These are phyloP conservation scores for Hippocampus barbouri DNA, from an alignment of 2,113 vertebrate species.

Conservation along the genomic window DNA sequence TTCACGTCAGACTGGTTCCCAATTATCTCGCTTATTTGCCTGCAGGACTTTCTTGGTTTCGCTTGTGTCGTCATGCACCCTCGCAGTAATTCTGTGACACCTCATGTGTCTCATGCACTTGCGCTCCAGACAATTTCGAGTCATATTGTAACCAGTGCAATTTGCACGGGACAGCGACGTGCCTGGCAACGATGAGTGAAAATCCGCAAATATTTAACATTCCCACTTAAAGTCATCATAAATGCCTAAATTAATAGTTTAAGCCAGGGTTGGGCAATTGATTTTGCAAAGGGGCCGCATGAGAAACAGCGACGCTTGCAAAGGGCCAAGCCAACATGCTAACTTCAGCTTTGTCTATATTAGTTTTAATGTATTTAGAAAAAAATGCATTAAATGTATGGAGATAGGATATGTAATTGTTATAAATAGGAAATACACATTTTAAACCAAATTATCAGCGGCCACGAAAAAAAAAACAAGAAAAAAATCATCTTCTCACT, in stretches of 20 bases:
- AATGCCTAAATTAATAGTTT: no score
- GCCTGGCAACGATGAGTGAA: not conserved
- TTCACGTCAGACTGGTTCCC: not conserved
- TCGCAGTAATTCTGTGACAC: not conserved
- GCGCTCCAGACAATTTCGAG: not conserved
- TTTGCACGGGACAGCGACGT: no score
- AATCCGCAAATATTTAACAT: not conserved
- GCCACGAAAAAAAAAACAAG: no score
- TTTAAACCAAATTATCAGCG: no score
- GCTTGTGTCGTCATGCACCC: not conserved
- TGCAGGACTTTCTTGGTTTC: not conserved
- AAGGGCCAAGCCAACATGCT: no score
- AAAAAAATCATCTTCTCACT: no score
- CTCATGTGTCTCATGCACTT: not conserved
- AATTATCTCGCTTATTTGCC: not conserved
- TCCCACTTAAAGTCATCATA: not conserved
- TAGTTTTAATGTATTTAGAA: no score
- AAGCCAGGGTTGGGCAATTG: not conserved
- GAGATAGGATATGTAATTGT: no score
- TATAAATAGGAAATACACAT: no score
- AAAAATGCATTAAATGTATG: no score
- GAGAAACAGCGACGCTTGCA: no score
- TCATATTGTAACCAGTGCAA: not conserved
- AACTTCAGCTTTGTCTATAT: no score
- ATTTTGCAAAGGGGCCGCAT: not conserved